These are phyloP conservation scores for Callopanchax toddi DNA, from an alignment of 2,113 vertebrate species.

Conservation along the genomic window DNA sequence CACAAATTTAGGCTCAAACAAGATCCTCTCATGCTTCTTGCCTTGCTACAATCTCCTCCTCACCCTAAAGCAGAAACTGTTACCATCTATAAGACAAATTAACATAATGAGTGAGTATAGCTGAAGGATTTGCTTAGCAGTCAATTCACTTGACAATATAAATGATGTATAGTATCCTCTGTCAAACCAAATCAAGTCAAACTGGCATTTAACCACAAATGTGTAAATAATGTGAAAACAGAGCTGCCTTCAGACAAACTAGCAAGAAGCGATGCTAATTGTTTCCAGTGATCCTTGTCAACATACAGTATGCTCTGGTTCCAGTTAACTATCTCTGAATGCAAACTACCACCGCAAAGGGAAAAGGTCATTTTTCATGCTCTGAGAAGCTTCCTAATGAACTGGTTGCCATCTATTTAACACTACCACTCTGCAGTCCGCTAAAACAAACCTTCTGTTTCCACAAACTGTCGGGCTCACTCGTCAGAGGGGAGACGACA, in stretches of 20 bases:
- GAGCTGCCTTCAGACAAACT: constrained; percentile 44
- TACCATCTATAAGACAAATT: neutral
- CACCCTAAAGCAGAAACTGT: neutral
- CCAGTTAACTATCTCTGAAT: constrained; percentile 74
- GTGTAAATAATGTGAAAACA: constrained; percentile 53
- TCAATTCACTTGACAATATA: constrained; percentile 22
- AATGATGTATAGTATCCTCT: constrained; percentile 27
- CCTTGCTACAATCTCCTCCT: neutral
- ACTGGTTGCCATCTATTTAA: constrained; percentile 77
- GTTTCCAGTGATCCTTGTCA: constrained; percentile 80
- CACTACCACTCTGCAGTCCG: constrained; percentile 60
- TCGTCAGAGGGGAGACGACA: constrained; percentile 49
- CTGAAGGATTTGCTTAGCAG: constrained; percentile 7
- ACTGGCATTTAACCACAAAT: constrained; percentile 45
- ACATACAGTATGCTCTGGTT: constrained; percentile 66
- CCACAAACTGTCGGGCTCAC: constrained; percentile 54
- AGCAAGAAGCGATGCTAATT: constrained; percentile 72
- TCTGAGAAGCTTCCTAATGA: constrained; percentile 77
- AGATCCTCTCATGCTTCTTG: too few relatives aligned
- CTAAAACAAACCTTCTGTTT: constrained; percentile 65
- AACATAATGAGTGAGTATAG: neutral
- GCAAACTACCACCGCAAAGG: constrained; percentile 71
- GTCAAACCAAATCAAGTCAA: constrained; percentile 52
- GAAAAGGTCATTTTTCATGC: constrained; percentile 81
- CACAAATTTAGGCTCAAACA: neutral